Evolutionary conservation across 2,113 vertebrate genomes (phyloP), one percentile per base, ranked within the genome.

Genomic region (Psittacus erithacus): DNA sequence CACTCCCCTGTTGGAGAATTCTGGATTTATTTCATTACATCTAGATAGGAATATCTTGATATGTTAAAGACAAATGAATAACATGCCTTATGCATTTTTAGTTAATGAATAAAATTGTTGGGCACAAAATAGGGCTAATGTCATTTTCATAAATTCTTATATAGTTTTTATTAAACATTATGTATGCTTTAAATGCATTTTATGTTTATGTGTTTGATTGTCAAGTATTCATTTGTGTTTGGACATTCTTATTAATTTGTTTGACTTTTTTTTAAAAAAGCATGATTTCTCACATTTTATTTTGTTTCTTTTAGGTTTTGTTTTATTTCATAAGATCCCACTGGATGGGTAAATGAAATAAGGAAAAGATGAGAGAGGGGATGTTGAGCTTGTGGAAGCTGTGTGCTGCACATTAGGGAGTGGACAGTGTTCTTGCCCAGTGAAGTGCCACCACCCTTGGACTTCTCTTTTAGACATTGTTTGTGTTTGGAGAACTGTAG

Each of bases 241-340:
- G 33, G 46, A 97, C 90, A 57, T 94, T 87, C 95, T 49, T 97
- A 94, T 97, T 95, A 82, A 90, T 98, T 96, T 97, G 97, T 95
- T 39, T 97, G 17, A 74, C 53, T 69, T 87, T 68, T 96, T 96
- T 83, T 95, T 93, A 74, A 65, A 64, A 79, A 94, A 97, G 95
- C 96, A 97, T 98, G 96, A 97, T 97, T 97, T 96, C 98, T 98
- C 98, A 98, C 97, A 96, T 98, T 96, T 98, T 97, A 97, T 99
- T 98, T 98, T 98, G 98, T 99, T 98, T 98, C 97, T 98, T 99
- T 99, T 98, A 99, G 99, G 99, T 98, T 99, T 99, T 99, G 99
- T 99, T 98, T 99, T 99, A 98, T 99, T 99, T 99, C 99, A 99
- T 98, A 99, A 98, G 98, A 98, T 98, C 97, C 99, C 99, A 97